Evolutionary conservation across 2,113 vertebrate species (phyloP).

Genomic region (Macroglossus sobrinus): DNA sequence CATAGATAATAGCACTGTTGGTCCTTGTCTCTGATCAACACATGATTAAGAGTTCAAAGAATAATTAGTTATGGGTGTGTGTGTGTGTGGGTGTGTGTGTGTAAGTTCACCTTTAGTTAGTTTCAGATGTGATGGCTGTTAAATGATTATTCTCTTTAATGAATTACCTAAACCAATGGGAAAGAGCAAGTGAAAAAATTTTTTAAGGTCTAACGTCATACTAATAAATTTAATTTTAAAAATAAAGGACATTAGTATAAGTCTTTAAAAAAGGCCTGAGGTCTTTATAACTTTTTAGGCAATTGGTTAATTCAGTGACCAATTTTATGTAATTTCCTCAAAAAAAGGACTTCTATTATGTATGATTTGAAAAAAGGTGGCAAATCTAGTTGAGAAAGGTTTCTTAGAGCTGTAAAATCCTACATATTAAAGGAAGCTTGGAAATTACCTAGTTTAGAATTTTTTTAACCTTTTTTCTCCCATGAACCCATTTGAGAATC

Average conservation of each 20-base stretch:
- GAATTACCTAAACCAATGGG: not conserved
- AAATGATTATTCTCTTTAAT: conserved; percentile 43
- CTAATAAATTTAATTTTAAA: too few relatives aligned
- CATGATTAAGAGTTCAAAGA: not conserved
- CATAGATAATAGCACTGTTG: not conserved
- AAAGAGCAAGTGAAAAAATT: conserved; percentile 10
- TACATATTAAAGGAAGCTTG: conserved; percentile 22
- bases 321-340: conserved; percentile 28
- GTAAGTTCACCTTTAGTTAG: not conserved
- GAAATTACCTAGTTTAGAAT: not conserved
- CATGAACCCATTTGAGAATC: not conserved
- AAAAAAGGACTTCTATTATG: not conserved
- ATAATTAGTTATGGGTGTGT: not conserved
- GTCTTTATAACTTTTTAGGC: not conserved
- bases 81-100: not conserved
- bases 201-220: not conserved
- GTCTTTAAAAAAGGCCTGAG: not conserved
- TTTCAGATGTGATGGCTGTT: conserved; percentile 49
- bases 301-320: conserved; percentile 18
- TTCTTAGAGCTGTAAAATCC: conserved; percentile 27
- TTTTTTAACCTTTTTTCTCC: not conserved
- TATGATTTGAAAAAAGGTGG: conserved; percentile 9
- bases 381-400: not conserved
- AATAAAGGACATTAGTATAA: not conserved
- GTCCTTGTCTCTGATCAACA: not conserved